These are phyloP conservation scores for Mixornis gularis DNA, from an alignment of 2,113 vertebrate species.

Conservation along the genomic window DNA sequence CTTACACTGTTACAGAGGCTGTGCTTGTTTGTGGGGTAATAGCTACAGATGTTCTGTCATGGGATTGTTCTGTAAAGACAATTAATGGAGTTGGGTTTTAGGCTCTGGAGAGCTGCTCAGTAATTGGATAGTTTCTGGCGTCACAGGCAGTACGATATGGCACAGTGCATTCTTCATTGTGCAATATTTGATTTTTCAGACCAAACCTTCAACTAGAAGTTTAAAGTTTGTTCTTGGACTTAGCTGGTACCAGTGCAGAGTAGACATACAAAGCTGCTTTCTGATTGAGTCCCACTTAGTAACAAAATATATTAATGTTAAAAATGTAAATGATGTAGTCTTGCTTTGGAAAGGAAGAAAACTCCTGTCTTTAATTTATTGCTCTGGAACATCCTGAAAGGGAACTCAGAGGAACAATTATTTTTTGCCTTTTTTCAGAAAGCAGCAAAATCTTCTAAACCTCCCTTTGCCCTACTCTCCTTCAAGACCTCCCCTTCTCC, in stretches of 20 bases:
- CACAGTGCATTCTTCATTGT: background rate
- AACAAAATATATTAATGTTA: constrained; percentile 4
- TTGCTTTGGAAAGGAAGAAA: constrained; percentile 6
- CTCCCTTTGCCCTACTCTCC: background rate
- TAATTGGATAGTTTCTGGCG: background rate
- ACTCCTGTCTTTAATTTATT: constrained; percentile 14
- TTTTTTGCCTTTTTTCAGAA: background rate
- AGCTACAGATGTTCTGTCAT: background rate
- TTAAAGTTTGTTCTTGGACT: background rate
- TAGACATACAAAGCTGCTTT: background rate
- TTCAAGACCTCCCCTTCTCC: background rate
- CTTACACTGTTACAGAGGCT: background rate
- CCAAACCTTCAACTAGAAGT: background rate
- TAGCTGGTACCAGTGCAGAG: background rate
- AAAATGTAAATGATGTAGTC: background rate
- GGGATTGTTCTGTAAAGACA: background rate
- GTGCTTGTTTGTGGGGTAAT: background rate
- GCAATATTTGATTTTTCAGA: background rate
- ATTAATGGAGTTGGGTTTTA: background rate
- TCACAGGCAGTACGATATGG: background rate
- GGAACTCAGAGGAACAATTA: background rate
- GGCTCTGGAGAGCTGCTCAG: background rate
- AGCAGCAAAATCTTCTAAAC: background rate
- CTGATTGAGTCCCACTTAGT: constrained; percentile 25
- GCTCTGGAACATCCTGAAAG: constrained; percentile 27